These are phyloP conservation scores for Latrodectus geometricus DNA, from an alignment of 1,140 invertebrate species.

Conservation along the genomic window DNA sequence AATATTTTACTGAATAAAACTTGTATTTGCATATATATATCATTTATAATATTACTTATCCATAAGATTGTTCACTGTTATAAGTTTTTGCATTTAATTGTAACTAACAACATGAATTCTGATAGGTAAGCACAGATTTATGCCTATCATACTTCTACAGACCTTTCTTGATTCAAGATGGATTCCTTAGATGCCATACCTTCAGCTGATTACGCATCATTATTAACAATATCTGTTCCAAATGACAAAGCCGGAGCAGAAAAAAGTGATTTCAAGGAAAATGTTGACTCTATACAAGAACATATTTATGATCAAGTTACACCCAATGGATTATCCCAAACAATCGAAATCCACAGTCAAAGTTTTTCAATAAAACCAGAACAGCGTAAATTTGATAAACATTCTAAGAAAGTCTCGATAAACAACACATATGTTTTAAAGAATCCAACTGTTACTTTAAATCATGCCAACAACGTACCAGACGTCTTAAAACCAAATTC, in stretches of 20 bases:
- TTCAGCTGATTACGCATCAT: conserved; percentile 37
- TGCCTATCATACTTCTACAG: not conserved
- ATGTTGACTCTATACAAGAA: conserved; percentile 19
- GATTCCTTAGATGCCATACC: conserved; percentile 43
- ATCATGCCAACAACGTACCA: conserved; percentile 25
- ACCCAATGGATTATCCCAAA: not conserved
- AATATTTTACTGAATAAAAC: no score
- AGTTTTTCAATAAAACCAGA: not conserved
- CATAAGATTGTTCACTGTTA: no score
- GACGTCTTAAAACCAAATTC: conserved; percentile 17
- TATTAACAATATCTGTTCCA: conserved; percentile 20
- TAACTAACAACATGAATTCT: no score
- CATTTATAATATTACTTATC: no score
- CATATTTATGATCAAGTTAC: conserved; percentile 50
- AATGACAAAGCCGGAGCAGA: not conserved
- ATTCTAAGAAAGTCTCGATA: conserved; percentile 4
- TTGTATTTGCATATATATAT: no score
- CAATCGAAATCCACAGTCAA: not conserved
- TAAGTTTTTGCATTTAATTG: no score
- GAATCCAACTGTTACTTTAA: conserved; percentile 20
- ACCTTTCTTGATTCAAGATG: conserved; percentile 23
- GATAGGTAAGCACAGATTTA: no score
- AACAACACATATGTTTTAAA: conserved; percentile 27
- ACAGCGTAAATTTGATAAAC: conserved; percentile 15
- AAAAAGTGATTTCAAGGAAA: not conserved